These are phyloP conservation scores for Ecdyonurus torrentis DNA, from an alignment of 2,888 invertebrate genomes.

Conservation along the genomic window DNA sequence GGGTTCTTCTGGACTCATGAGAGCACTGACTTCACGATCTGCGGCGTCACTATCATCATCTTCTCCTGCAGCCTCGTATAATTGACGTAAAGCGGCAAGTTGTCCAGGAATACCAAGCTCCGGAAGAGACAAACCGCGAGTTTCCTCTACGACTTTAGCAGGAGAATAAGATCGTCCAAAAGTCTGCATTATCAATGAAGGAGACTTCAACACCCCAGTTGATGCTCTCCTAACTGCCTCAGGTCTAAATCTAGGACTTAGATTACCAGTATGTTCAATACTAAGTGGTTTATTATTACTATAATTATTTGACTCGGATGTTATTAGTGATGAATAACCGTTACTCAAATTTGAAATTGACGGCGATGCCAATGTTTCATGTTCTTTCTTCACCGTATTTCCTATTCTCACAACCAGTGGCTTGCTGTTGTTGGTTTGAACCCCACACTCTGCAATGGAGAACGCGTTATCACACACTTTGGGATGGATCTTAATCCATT, in stretches of 20 bases:
- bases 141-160: background rate
- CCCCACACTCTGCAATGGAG: background rate
- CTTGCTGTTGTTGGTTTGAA: background rate
- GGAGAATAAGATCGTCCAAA: background rate
- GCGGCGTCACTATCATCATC: constrained; percentile 22
- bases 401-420: background rate
- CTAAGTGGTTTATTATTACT: background rate
- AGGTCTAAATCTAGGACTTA: background rate
- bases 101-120: constrained; percentile 13
- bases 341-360: background rate
- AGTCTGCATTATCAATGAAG: constrained; percentile 7
- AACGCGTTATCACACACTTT: background rate
- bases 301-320: background rate
- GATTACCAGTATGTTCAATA: background rate
- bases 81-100: constrained; percentile 25
- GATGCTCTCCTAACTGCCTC: background rate
- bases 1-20: background rate
- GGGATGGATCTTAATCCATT: too few species aligned
- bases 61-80: constrained; percentile 1
- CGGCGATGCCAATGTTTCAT: background rate
- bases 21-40: constrained; percentile 30
- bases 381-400: background rate
- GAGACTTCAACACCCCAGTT: constrained; percentile 6
- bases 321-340: background rate
- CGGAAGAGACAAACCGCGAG: background rate